Base-by-base conservation (phyloP, 1,140 invertebrate species). In the Acromyrmex echinatior region DNA sequence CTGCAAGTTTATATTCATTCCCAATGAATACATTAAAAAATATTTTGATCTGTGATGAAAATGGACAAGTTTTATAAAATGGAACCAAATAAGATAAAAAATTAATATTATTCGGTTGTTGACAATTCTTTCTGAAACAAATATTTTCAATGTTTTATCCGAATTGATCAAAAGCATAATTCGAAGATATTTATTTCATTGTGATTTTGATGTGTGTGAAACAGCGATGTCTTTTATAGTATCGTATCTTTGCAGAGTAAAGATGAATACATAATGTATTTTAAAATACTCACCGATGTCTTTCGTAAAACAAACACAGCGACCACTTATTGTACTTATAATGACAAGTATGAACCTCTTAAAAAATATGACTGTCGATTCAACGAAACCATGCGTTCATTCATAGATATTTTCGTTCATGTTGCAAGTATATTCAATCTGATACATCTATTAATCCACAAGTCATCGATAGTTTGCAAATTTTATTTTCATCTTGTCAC, bases 11-110 rank as follows among this genome's bases (percentile, higher is more conserved):
- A 39, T 39, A 39, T 39, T 1, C 0, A 28, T 94, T 1, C 81
- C 93, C 2, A 60, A 90, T 21, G 51, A 93, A 7, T 93, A 92
- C 16, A 21, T 2, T 39, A 39, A 1, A 0, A 62, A 90, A 5
- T 93, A 91, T n/a, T 5, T 90, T 1, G 45, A 88, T 0, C n/a
- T 80, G 3, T 2, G 66, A 1, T 21, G 3, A 31, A 31, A 0
- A 86, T 92, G 2, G 51, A 88, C 9, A 49, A 12, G 0, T 73
- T 92, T 10, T 18, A 25, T 0, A 18, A 66, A 3, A 16, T 70
- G 4, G 89, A 78, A 7, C 2, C 18, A 6, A 0, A 7, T 6
- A 7, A 7, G 6, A 7, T 35, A 35, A 3, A 35, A 6, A 7
- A 7, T 35, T 35, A 0, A 0, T 39, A 39, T 39, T 39, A 39